Base-by-base conservation (phyloP, 1,140 invertebrate genomes). In the Maconellicoccus hirsutus region DNA sequence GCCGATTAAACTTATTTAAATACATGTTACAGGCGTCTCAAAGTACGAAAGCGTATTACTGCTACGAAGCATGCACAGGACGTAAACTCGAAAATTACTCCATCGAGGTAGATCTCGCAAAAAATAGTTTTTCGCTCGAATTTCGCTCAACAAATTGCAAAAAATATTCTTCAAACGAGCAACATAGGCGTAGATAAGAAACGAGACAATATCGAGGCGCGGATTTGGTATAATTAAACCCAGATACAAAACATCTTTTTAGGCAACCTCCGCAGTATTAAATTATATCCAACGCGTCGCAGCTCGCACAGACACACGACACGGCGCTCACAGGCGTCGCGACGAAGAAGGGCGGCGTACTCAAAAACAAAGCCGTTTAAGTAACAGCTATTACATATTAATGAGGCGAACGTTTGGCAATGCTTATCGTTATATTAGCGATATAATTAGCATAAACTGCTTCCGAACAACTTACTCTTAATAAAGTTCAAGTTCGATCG, bases 391-490 rank as follows among this genome's bases (percentile, higher is more conserved):
- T 52, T 52, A 52, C 42, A 52, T 52, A 52, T 52, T 52, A 52
- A 52, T 52, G 42, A 52, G 42, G 42, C n/a, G 10, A 52, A 52
- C 42, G 42, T 52, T 52, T 16, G 12, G 42, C 6, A 52, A 52
- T 52, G 42, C 42, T 52, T 52, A 52, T 52, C 12, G 42, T 52
- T 52, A 52, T 52, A 52, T 52, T 19, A 19, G 10, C 42, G 42
- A 52, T 52, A 52, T 52, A 52, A 52, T 52, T 52, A 52, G 42
- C 42, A 52, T 52, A 52, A 52, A 52, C 42, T 52, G 42, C 42
- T 52, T 52, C n/a, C 42, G 42, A 52, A 52, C 12, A 52, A 52
- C 12, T 52, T 52, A 16, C 42, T 14, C 6, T 16, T 16, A 19
- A 8, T 19, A 19, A 19, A 52, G 42, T 52, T 52, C 12, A 33